Conservation (phyloP, 2,113 vertebrate genomes). For the Rhabdornis inornatus region DNA sequence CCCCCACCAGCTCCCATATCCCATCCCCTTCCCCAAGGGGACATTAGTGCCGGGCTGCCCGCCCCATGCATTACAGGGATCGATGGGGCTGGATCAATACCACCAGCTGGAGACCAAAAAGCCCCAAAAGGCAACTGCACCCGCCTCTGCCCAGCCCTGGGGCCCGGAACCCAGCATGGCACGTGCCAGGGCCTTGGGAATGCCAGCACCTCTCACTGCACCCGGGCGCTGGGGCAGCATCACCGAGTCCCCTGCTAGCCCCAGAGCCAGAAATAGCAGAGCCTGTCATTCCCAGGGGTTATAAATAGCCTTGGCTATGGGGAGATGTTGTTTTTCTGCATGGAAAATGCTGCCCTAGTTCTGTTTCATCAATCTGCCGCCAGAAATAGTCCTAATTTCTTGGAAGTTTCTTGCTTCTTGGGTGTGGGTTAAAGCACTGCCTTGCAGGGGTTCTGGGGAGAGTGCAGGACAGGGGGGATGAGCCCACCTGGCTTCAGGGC, state of each 20-base stretch:
- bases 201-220: accelerated
- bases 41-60: neutral
- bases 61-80: neutral
- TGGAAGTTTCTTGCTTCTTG: neutral
- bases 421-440: neutral
- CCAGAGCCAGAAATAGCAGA: constrained; percentile 67
- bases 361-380: constrained; percentile 62
- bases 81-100: neutral
- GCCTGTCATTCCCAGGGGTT: constrained; percentile 79
- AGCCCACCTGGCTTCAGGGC: neutral
- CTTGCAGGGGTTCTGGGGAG: neutral
- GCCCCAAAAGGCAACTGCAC: neutral
- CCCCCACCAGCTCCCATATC: neutral
- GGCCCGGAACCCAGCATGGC: accelerated
- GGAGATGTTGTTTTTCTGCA: constrained; percentile 72
- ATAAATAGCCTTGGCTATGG: constrained; percentile 74
- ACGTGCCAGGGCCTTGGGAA: neutral
- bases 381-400: constrained; percentile 75
- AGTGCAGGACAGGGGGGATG: neutral
- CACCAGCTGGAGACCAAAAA: neutral
- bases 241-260: neutral
- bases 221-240: neutral
- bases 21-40: neutral
- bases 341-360: constrained; percentile 70
- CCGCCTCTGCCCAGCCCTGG: neutral